Evolutionary conservation across 2,113 vertebrate species (phyloP), one percentile per base, ranked within the genome.

Genomic region (Noturus placidus): DNA sequence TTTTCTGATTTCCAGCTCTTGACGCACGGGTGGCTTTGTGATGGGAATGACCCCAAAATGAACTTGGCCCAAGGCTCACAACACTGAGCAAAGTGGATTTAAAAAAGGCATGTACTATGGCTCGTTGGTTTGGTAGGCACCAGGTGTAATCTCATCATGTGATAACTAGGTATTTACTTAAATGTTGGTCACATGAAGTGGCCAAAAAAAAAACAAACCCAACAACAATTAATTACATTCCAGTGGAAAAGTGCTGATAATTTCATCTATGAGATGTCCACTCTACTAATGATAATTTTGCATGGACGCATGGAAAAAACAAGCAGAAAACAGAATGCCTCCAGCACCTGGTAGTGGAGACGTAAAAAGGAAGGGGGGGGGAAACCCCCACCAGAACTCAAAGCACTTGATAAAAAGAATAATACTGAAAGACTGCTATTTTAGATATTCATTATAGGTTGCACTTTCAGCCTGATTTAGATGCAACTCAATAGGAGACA

Each of bases 351-450:
- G 63, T 30, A 67, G 3, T 4, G 13, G 59, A 63, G 59, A 27
- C 8, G 10, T 63, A 27, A 63, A 27, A 3, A 30, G 10, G 63
- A 67, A n/a, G 61, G 25, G 0, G 4, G n/a, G 5, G 2, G 20
- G 27, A 42, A 42, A 10, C 27, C 27, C 0, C 54, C 84, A 72
- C n/a, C 79, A 25, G 70, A 33, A 57, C 50, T 33, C 1, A 61
- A 52, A 30, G 10, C 17, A 59, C 59, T 86, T 81, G 61, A 83
- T 86, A 78, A 88, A 86, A 76, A 5, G 25, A 88, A 79, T 15
- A 17, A 85, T 56, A 72, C 8, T 59, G 83, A 76, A 25, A 74
- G 11, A 9, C 27, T 67, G n/a, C 3, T 11, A 14, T 67, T 67
- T 42, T 0, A 25, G 13, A 42, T 22, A 10, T 74, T 33, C 19